A percentile compares a stretch with the other conserved stretches of the same genome.
Conservation (phyloP, 2,113 vertebrate genomes). For the Sminthopsis crassicaudata region DNA sequence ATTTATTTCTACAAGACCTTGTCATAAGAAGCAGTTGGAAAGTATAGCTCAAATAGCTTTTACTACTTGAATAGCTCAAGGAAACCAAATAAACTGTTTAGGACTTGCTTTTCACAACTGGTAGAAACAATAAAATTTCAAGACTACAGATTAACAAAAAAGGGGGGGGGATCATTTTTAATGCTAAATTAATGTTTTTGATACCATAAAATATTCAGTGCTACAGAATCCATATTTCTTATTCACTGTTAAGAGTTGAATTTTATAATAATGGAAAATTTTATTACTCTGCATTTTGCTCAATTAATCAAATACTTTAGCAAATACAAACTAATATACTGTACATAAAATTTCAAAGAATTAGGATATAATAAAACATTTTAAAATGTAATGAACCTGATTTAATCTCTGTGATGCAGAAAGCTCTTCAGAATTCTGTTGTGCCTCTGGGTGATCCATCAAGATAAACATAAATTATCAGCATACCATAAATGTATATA, state of each 20-base stretch:
- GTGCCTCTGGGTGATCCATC: not conserved
- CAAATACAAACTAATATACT: not conserved
- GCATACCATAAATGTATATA: fast-evolving
- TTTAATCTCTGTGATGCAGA: not conserved
- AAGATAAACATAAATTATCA: not conserved
- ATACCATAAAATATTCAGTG: not conserved
- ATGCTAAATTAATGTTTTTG: not conserved
- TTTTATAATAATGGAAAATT: not conserved
- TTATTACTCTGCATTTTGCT: not conserved
- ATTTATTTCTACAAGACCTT: not conserved
- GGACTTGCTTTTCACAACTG: not conserved
- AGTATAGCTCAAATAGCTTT: not conserved
- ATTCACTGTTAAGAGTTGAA: not conserved
- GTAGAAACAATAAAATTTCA: not conserved
- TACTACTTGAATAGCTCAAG: not conserved
- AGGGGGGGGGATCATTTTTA: not conserved
- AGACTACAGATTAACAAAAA: not conserved
- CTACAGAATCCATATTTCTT: not conserved
- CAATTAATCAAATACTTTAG: not conserved
- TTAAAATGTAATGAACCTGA: not conserved
- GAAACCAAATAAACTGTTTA: not conserved
- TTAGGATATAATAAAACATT: not conserved
- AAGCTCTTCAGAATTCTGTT: not conserved
- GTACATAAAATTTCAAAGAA: constrained; percentile 16
- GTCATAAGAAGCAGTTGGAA: not conserved